Evolutionary conservation across 2,113 vertebrate genomes (phyloP), one percentile per base, ranked within the genome.

Genomic region (Rhegmatorhina hoffmannsi): DNA sequence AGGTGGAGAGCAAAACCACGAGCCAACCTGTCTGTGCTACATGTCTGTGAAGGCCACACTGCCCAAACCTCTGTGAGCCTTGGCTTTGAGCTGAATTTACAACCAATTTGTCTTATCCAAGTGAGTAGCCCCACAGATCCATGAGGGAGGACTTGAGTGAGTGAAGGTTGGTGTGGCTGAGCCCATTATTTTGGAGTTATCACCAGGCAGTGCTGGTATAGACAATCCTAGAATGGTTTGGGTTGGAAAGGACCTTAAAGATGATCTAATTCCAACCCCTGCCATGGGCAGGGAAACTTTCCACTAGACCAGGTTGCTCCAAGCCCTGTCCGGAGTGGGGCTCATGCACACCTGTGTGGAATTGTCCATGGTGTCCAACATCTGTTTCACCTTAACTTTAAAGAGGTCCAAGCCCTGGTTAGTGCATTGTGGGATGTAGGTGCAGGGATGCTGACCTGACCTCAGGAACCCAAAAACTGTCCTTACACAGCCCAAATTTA

Each of bases 1-100:
- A 68, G 19, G 13, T 77, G 59, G 66, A 63, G 26, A n/a, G 11
- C 24, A 38, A 11, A 25, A 66, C 49, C 0, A 0, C 6, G 17
- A 70, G 31, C 6, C 44, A 75, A 1, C 11, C 10, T 2, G 7
- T 80, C 46, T 26, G 59, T 36, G 23, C 38, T 33, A 9, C 0
- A 0, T 18, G 9, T 50, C 29, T 53, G 31, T 59, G 36, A 74
- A 36, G 23, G 9, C 31, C 76, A 47, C 4, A 10, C 4, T 33
- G 28, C 12, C 36, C 9, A 58, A 8, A 34, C 6, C n/a, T 31
- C 23, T 18, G 26, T 7, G 8, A 58, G 26, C 15, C 16, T 43
- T 55, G 34, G 23, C n/a, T 87, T 74, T 25, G 14, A 44, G 50
- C 11, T 58, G 60, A 64, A 44, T 69, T 64, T 49, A 7, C 34